Conservation (phyloP, 1,140 invertebrate species). For the Pollicipes pollicipes region DNA sequence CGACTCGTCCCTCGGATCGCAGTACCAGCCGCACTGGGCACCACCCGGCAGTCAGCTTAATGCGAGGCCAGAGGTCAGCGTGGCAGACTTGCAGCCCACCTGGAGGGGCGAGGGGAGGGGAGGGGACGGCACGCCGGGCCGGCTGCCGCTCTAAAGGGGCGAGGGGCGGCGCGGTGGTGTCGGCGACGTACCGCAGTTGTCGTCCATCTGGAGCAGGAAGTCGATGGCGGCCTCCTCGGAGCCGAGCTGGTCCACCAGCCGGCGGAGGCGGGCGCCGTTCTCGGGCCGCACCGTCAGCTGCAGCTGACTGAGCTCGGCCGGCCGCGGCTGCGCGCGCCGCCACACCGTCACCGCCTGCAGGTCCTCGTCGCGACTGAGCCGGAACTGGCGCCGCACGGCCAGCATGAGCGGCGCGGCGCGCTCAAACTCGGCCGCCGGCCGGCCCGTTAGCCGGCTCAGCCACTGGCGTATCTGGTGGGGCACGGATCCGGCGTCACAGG, state of each 20-base stretch:
- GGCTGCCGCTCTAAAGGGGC: too few species aligned
- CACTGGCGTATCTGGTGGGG: neutral
- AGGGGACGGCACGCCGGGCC: too few species aligned
- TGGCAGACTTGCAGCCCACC: too few species aligned
- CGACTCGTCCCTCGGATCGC: too few species aligned
- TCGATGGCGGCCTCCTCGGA: slow-evolving; percentile 4
- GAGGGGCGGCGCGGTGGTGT: too few species aligned
- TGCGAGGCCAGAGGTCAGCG: too few species aligned
- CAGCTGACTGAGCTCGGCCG: neutral
- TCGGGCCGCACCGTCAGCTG: neutral
- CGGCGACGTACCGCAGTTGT: neutral
- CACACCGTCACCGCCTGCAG: neutral
- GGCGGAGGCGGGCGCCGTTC: neutral
- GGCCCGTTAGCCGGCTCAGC: neutral
- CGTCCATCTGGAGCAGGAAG: slow-evolving; percentile 1
- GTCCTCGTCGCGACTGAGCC: neutral
- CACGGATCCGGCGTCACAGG: too few species aligned
- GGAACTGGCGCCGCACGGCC: neutral
- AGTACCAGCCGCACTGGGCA: too few species aligned
- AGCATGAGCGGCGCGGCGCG: neutral
- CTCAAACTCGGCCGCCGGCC: neutral
- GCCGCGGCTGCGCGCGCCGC: neutral
- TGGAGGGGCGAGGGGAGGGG: too few species aligned
- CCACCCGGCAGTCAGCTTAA: too few species aligned
- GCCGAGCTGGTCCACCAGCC: neutral